These are phyloP conservation scores for Drosophila anomelani DNA, from an alignment of 2,888 invertebrate species.

Conservation along the genomic window DNA sequence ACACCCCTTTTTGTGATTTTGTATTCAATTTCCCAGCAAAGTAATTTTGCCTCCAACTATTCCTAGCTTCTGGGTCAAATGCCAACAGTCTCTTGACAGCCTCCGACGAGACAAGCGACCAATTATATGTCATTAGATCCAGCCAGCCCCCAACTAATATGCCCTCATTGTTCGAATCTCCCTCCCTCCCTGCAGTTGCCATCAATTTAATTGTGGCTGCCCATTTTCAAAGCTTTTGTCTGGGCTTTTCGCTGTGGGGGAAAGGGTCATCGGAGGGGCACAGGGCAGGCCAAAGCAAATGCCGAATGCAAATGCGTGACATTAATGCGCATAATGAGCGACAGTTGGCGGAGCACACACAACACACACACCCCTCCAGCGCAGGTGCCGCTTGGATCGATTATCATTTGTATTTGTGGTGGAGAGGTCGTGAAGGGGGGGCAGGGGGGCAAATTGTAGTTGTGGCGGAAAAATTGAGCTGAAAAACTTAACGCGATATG, in stretches of 20 bases:
- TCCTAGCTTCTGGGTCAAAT: constrained; percentile 4
- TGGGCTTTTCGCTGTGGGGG: not conserved
- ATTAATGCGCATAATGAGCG: constrained; percentile 75
- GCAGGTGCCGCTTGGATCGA: constrained; percentile 69
- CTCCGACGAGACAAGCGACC: constrained; percentile 9
- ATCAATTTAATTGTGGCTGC: constrained; percentile 19
- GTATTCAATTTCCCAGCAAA: constrained; percentile 4
- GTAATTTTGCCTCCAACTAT: not conserved
- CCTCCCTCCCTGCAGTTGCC: not conserved
- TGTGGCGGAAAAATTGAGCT: constrained; percentile 21
- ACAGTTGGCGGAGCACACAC: constrained; percentile 27
- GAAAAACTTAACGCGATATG: constrained; percentile 35
- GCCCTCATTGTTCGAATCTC: not conserved
- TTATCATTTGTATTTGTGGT: constrained; percentile 42
- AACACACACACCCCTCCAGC: constrained; percentile 16
- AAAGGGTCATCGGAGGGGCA: constrained; percentile 13
- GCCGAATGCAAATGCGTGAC: constrained; percentile 51
- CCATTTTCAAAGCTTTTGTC: constrained; percentile 12
- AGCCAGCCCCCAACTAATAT: constrained; percentile 12
- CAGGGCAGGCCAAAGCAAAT: constrained; percentile 10
- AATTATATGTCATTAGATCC: constrained; percentile 13
- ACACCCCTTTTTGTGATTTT: not conserved
- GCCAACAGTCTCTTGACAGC: constrained; percentile 14
- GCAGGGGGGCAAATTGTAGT: not conserved
- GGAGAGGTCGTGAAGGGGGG: not conserved